Base-by-base conservation (phyloP, 92 coral and sea anemone species). In the Zoanthus sociatus region DNA sequence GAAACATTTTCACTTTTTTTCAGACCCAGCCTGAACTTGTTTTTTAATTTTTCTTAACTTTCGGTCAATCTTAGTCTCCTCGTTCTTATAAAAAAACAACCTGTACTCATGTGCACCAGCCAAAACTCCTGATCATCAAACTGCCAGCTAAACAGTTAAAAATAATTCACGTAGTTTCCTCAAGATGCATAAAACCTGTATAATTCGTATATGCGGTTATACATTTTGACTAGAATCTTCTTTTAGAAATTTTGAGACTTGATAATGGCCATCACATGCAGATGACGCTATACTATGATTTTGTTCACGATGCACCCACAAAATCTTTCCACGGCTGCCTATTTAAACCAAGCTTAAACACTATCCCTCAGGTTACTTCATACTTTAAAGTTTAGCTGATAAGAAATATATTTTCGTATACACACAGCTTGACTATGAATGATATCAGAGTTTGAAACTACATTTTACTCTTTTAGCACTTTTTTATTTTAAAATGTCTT, bases 231-330 rank as follows among this genome's bases (percentile, higher is more conserved):
- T 51, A 11, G 46, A 21, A 20, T 13, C 18, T 10, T 30, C 53
- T 54, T 33, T 12, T 11, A 26, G 26, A 53, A 77, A 37, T 30
- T 51, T 37, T 15, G 51, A 61, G 37, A 76, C 30, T n/a, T 26
- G 82, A 77, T 54, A 54, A 77, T 17, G 26, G n/a, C 17, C n/a
- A 44, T 47, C 46, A 15, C 9, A 20, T 51, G 26, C 66, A 75
- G 44, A 47, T 77, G 82, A 77, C 82, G 82, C 45, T n/a, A 17
- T 12, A 12, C 15, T 56, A 12, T 18, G 82, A 77, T 77, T 77
- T 26, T 26, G 26, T 64, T 53, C 64, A 77, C 53, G 15, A 13
- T n/a, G 30, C 5, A 33, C 16, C 66, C 12, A 5, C 10, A 77
- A 77, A 10, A 9, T 48, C 45, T 13, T 77, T 74, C 37, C 14